Conservation (phyloP, 1,140 invertebrate species). For the Cataglyphis hispanica region DNA sequence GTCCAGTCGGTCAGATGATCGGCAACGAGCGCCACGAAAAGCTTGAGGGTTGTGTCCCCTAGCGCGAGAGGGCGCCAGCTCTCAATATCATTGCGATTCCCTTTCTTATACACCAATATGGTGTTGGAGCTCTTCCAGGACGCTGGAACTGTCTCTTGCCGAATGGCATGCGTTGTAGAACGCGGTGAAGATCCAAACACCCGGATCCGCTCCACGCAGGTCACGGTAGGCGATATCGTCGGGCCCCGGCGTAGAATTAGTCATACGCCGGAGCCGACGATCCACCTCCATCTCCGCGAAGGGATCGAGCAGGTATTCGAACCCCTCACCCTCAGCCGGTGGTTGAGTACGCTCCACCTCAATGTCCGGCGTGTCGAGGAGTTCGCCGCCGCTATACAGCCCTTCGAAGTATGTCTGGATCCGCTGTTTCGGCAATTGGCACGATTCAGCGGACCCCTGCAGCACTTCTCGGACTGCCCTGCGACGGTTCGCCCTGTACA, state of each 20-base stretch:
- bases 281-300: not conserved
- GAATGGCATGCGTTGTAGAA: not conserved
- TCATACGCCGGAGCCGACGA: not conserved
- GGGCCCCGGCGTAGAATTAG: not conserved
- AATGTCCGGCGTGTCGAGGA: not conserved
- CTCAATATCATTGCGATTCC: not conserved
- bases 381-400: not conserved
- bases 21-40: slow-evolving; percentile 26
- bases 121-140: slow-evolving; percentile 25
- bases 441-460: not conserved
- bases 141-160: not conserved
- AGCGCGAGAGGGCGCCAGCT: not conserved
- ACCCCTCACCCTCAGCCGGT: not conserved
- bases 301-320: not conserved
- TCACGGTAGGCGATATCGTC: not conserved
- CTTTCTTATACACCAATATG: not conserved
- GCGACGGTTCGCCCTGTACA: not conserved
- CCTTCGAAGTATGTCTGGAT: not conserved
- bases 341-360: no score
- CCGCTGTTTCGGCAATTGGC: not conserved
- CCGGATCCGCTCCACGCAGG: not conserved
- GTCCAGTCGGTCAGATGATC: slow-evolving; percentile 40
- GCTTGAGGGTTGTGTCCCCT: not conserved
- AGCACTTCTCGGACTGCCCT: not conserved
- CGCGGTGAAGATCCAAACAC: not conserved